A percentile compares a stretch with the other conserved stretches of the same genome.
phyloP scores from a whole-genome alignment of 2,888 invertebrate genomes.

The Blera fallax region DNA sequence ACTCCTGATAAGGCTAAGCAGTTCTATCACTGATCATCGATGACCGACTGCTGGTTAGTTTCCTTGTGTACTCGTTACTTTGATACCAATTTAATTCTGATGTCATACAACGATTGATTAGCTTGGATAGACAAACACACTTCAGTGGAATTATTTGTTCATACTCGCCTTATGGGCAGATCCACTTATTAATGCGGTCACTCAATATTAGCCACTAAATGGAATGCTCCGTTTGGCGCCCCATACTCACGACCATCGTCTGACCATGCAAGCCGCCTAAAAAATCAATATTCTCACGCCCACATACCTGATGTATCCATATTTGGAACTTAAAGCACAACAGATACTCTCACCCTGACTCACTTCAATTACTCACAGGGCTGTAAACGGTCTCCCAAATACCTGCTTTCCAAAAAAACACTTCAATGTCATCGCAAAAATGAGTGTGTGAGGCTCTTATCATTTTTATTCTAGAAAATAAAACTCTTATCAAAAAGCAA shows the following conservation, averaged over 20 bases:
- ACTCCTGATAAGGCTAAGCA: not conserved
- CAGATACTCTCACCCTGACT: not conserved
- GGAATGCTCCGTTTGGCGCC: not conserved
- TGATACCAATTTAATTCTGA: not conserved
- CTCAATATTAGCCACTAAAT: not conserved
- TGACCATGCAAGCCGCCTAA: not conserved
- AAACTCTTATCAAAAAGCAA: constrained; percentile 40
- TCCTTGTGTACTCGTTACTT: not conserved
- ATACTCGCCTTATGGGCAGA: not conserved
- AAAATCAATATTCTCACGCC: not conserved
- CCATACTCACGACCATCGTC: not conserved
- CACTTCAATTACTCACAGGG: not conserved
- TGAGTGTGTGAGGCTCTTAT: not conserved
- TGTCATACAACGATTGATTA: not conserved
- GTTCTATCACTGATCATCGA: not conserved
- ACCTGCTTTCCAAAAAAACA: not conserved
- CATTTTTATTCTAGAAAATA: constrained; percentile 21
- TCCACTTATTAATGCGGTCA: not conserved
- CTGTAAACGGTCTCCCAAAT: not conserved
- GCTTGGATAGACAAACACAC: not conserved
- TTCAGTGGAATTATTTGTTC: not conserved
- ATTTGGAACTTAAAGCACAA: not conserved
- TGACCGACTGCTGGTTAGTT: not conserved
- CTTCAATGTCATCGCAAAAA: not conserved
- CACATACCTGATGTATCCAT: not conserved